phyloP scores from a whole-genome alignment of 2,797 vertebrate species.

The Fringilla coelebs region DNA sequence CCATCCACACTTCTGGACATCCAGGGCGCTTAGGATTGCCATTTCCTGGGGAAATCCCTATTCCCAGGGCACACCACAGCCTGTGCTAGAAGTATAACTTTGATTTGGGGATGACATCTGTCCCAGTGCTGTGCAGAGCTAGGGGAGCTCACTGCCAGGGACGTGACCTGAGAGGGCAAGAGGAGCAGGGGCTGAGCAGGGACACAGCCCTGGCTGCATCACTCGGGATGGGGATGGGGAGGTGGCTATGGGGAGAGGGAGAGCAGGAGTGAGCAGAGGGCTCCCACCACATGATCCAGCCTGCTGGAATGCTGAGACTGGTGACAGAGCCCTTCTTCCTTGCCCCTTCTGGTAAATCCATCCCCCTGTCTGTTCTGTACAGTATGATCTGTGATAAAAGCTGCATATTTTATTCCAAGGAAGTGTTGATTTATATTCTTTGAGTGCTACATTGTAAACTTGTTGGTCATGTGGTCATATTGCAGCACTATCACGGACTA shows the following conservation, averaged over 20 bases:
- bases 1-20: background rate
- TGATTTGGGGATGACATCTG: background rate
- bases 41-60: background rate
- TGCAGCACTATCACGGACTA: background rate
- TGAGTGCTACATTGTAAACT: background rate
- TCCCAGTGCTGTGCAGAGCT: background rate
- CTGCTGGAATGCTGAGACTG: background rate
- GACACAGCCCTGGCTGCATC: background rate
- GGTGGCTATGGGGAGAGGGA: background rate
- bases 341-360: background rate
- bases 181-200: background rate
- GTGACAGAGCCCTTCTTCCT: background rate
- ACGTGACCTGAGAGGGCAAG: background rate
- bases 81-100: background rate
- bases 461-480: background rate
- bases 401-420: background rate
- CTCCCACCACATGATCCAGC: rapidly evolving
- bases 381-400: background rate
- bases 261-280: background rate
- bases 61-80: background rate
- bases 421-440: background rate
- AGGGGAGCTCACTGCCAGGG: background rate
- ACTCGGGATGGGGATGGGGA: background rate
- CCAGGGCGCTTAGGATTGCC: background rate
- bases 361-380: background rate